Evolutionary conservation across 2,797 vertebrate genomes (phyloP).

Genomic region (Odontamblyopus lacepedii): DNA sequence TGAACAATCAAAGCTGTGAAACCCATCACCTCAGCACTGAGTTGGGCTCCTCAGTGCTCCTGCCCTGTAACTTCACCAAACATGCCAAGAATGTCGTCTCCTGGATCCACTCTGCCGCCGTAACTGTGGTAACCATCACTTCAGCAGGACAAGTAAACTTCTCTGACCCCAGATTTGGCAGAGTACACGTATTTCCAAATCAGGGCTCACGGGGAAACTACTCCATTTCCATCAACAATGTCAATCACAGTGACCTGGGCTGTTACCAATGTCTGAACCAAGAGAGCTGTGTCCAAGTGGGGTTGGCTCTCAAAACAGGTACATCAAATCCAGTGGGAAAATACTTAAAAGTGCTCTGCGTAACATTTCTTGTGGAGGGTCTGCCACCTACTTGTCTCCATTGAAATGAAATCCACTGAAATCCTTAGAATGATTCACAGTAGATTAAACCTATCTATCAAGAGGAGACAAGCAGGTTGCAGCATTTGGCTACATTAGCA

Average conservation of each 20-base stretch:
- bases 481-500: no score
- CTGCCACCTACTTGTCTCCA: no score
- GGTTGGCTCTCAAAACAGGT: constrained; percentile 25
- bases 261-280: constrained; percentile 38
- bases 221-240: constrained; percentile 53
- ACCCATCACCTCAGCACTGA: rapidly evolving
- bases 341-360: no score
- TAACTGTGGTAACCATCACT: constrained; percentile 21
- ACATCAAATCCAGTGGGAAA: background rate
- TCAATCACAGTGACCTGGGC: constrained; percentile 51
- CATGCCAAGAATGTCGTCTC: rapidly evolving
- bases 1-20: background rate
- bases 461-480: no score
- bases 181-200: constrained; percentile 55
- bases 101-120: constrained; percentile 11
- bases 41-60: constrained; percentile 48
- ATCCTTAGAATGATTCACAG: no score
- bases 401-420: no score
- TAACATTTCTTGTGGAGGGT: no score
- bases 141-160: constrained; percentile 24
- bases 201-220: constrained; percentile 40
- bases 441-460: no score
- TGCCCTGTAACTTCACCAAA: constrained; percentile 40
- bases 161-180: constrained; percentile 29
- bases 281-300: constrained; percentile 19